Conservation (phyloP, 64 coral and sea anemone genomes). For the Anthopleura sola region DNA sequence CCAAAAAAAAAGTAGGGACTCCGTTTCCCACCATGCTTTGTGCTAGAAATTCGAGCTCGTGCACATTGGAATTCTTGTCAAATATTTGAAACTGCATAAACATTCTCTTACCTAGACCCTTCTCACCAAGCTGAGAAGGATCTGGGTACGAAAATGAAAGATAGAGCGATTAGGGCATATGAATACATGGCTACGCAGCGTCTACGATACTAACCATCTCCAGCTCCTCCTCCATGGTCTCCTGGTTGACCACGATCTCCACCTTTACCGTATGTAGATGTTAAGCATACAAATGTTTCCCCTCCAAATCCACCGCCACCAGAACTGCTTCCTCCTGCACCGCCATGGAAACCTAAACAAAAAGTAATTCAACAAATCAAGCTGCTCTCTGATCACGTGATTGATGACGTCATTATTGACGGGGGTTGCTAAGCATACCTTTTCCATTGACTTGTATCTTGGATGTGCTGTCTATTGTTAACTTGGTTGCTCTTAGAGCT, state of each 20-base stretch:
- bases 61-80: no score
- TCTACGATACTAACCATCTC: neutral
- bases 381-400: no score
- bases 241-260: slow-evolving; percentile 17
- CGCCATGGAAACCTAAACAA: slow-evolving; percentile 25
- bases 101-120: no score
- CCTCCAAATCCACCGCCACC: slow-evolving; percentile 50
- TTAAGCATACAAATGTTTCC: slow-evolving; percentile 27
- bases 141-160: no score
- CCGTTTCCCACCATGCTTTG: no score
- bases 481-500: slow-evolving; percentile 26
- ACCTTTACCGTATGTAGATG: slow-evolving; percentile 37
- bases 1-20: no score
- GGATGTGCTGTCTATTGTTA: slow-evolving; percentile 52
- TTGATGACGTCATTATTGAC: no score
- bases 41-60: no score
- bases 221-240: slow-evolving; percentile 24
- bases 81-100: no score
- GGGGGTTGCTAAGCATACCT: slow-evolving; percentile 20
- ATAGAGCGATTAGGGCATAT: no score
- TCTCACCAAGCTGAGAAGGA: no score
- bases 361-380: neutral
- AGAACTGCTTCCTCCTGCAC: slow-evolving; percentile 23
- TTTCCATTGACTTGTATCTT: slow-evolving; percentile 42
- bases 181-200: no score